A percentile compares a stretch with the other conserved stretches of the same genome.
Evolutionary conservation across 1,140 invertebrate species (phyloP).

Genomic region (Trichonephila inaurata): DNA sequence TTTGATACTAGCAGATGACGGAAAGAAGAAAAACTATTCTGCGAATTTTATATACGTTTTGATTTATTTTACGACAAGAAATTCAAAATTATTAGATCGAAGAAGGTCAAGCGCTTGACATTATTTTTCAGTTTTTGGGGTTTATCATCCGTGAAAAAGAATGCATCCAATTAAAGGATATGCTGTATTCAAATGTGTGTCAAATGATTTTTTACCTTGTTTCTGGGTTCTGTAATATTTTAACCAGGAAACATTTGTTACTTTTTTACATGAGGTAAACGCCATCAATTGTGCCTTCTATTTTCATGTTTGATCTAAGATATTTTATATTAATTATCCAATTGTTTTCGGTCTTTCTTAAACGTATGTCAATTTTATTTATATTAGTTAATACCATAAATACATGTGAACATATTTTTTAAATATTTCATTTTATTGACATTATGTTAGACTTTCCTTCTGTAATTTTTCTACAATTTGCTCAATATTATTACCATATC

Average conservation of each 20-base stretch:
- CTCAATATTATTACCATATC: too few relatives aligned
- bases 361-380: neutral
- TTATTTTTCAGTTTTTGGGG: neutral
- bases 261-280: neutral
- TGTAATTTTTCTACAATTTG: neutral
- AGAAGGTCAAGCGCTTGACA: neutral
- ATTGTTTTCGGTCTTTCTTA: neutral
- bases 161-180: neutral
- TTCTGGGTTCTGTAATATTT: neutral
- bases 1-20: neutral
- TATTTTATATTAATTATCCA: neutral
- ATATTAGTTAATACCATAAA: neutral
- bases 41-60: neutral
- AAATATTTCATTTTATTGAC: neutral
- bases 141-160: constrained; percentile 19
- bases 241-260: constrained; percentile 2
- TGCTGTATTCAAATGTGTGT: constrained; percentile 18
- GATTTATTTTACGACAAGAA: neutral
- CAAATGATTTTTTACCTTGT: neutral
- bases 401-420: neutral
- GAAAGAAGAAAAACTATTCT: constrained; percentile 26
- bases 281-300: neutral
- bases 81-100: constrained; percentile 26
- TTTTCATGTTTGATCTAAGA: neutral
- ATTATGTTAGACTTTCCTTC: neutral